A percentile compares a stretch with the other conserved stretches of the same genome.
Evolutionary conservation across 2,797 vertebrate genomes (phyloP).

Genomic region (Dallia pectoralis): DNA sequence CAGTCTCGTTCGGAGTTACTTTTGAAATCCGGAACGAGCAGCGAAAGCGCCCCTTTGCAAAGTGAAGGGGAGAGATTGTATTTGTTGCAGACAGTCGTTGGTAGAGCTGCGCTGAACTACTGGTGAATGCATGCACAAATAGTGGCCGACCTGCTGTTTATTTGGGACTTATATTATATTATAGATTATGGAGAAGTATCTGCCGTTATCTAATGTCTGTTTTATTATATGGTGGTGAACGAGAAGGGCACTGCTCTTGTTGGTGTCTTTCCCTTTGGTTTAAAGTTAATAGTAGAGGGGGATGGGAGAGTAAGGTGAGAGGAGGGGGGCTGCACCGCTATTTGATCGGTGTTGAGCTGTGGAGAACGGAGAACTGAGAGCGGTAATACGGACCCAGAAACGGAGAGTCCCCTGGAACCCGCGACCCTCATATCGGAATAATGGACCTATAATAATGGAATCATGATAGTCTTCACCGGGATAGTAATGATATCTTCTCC

Average conservation of each 20-base stretch:
- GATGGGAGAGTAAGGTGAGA: constrained; percentile 51
- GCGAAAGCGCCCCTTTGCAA: constrained; percentile 47
- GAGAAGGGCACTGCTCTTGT: constrained; percentile 52
- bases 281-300: constrained; percentile 65
- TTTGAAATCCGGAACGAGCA: constrained; percentile 36
- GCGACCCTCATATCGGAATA: constrained; percentile 57
- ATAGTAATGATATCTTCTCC: constrained; percentile 34
- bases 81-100: constrained; percentile 42
- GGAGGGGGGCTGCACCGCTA: constrained; percentile 54
- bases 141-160: constrained; percentile 54
- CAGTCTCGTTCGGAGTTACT: constrained; percentile 41
- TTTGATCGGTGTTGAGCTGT: constrained; percentile 76
- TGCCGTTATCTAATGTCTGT: not conserved
- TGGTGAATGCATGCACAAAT: constrained; percentile 56
- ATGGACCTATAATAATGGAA: constrained; percentile 54
- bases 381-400: constrained; percentile 68
- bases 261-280: constrained; percentile 53
- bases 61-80: constrained; percentile 51
- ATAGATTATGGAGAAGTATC: not conserved
- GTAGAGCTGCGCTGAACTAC: constrained; percentile 53
- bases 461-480: constrained; percentile 59
- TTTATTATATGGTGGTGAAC: constrained; percentile 24
- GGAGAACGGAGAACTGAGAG: constrained; percentile 81
- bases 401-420: constrained; percentile 61
- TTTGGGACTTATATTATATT: constrained; percentile 22